Evolutionary conservation across 1,140 invertebrate species (phyloP), one percentile per base, ranked within the genome.

Genomic region (Saccostrea echinata): DNA sequence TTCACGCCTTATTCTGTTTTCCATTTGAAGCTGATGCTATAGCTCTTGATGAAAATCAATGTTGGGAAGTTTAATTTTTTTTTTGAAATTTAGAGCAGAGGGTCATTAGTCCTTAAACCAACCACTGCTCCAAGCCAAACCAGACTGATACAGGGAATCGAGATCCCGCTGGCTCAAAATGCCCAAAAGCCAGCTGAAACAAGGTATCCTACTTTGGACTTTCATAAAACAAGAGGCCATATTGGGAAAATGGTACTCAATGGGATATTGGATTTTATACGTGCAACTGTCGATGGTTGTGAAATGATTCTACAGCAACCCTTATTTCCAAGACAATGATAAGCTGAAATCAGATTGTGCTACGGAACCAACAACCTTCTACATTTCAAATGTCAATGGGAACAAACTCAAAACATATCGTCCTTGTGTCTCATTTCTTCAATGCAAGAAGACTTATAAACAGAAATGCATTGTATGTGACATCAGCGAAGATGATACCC

Each of bases 181-280:
- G 88, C 88, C 82, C 3, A n/a, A 64, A 12, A 61, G 85, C 24
- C 76, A 81, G 80, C 61, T 24, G 68, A 18, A 24, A 13, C 13
- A n/a, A 16, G 51, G n/a, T 24, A 57, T 55, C 43, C 85, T 43
- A 6, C 33, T 4, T 27, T 27, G 0, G 16, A 85, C 1, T 18
- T 8, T 4, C 0, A 68, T 1, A 68, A 0, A 27, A 0, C 3
- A 1, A 30, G 24, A 21, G 52, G 52, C 13, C 35, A 82, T 52
- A 52, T 21, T 18, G 21, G 33, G 33, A 33, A 80, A 13, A 27
- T 9, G 9, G 21, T 27, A 24, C 30, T 18, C 6, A 18, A 51
- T 52, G 80, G 84, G 84, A 85, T 53, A 85, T 86, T 24, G 76
- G 61, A 55, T 83, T 86, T 33, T 88, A 86, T 27, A 57, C 55